Evolutionary conservation across 2,797 vertebrate genomes (phyloP), one percentile per base, ranked within the genome.

Genomic region (Enteromius radiatus): DNA sequence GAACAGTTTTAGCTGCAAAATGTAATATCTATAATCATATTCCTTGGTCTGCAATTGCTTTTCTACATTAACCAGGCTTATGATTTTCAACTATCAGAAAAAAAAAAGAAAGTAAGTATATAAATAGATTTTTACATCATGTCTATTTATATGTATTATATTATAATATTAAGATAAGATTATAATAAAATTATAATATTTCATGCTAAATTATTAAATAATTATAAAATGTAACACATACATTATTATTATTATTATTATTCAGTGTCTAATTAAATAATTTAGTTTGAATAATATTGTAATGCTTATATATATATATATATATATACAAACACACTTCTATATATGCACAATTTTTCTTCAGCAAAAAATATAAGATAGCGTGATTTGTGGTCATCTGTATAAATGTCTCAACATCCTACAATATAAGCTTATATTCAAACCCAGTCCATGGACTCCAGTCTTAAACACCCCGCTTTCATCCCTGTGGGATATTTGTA

Each of bases 391-490:
- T 47, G 19, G 15, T 4, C 17, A 19, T 31, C 11, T 73, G 5
- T n/a, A 56, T n/a, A 36, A 12, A 17, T 77, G 26, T 2, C 26
- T 47, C 19, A 77, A 4, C 47, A 69, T 26, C 36, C 52, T 45
- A 45, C 38, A 63, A 21, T 23, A 69, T 69, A 33, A 64, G 56
- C 41, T 73, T 26, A 61, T n/a, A 63, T n/a, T 28, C 0, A 49
- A 26, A 31, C 17, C 17, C 59, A 31, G 41, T 45, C 71, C 45
- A 33, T 67, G 71, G 80, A 82, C 80, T 82, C 63, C 80, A 82
- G 14, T 47, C 45, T 68, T 76, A 75, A 75, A 54, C 28, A 49
- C 12, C n/a, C 59, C 31, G 9, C 63, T 76, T 33, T 43, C 47
- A 76, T 56, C 49, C 33, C 33, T 67, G 47, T 56, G 61, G 17